These are phyloP conservation scores for Rhynchonycteris naso DNA, from an alignment of 2,797 vertebrate genomes.

Conservation along the genomic window DNA sequence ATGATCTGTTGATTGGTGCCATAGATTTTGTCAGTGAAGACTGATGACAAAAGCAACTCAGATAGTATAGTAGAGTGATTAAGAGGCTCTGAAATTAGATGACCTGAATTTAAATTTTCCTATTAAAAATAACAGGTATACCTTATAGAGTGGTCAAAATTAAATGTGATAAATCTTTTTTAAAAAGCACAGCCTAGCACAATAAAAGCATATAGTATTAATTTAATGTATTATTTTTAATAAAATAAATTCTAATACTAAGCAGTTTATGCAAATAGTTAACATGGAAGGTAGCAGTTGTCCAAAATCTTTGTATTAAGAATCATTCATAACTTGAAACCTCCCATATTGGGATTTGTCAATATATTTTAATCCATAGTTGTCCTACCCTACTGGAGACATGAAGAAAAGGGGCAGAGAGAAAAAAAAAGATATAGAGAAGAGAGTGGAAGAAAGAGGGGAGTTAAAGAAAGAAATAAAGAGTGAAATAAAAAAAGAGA, in stretches of 20 bases:
- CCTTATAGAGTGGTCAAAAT: not conserved
- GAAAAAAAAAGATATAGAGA: not conserved
- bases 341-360: not conserved
- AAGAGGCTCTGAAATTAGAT: not conserved
- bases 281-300: not conserved
- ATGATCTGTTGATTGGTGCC: not conserved
- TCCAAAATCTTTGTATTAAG: not conserved
- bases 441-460: not conserved
- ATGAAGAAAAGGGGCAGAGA: not conserved
- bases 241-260: constrained; percentile 7
- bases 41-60: not conserved
- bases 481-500: not conserved
- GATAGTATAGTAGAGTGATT: not conserved
- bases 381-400: not conserved
- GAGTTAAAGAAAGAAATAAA: not conserved
- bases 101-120: not conserved
- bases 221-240: not conserved
- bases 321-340: not conserved
- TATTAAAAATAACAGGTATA: not conserved
- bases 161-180: not conserved
- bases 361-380: not conserved
- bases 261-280: not conserved
- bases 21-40: not conserved
- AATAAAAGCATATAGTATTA: not conserved
- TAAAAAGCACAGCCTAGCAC: not conserved